Evolutionary conservation across 2,113 vertebrate species (phyloP).

Genomic region (Pteruthius melanotis): DNA sequence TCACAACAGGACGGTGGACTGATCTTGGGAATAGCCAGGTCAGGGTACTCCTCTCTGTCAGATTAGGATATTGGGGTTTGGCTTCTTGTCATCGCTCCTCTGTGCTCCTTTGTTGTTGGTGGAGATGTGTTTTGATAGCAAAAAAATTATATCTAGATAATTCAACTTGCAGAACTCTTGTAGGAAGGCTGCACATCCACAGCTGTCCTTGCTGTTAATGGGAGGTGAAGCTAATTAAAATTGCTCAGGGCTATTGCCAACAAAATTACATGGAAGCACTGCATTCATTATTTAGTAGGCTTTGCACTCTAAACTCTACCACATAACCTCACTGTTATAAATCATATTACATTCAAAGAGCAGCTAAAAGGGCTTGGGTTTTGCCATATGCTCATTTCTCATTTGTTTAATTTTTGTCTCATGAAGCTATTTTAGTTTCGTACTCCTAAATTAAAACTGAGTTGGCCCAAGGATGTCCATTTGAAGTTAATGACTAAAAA

Average conservation of each 20-base stretch:
- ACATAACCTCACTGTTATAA: neutral
- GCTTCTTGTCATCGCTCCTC: neutral
- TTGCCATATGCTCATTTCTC: constrained; percentile 16
- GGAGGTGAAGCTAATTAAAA: constrained; percentile 45
- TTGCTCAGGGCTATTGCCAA: constrained; percentile 1
- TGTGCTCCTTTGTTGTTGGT: neutral
- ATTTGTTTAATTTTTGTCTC: constrained; percentile 18
- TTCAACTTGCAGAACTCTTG: neutral
- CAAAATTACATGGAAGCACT: neutral
- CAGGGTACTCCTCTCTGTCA: neutral
- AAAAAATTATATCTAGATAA: neutral
- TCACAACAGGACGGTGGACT: neutral
- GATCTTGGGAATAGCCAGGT: neutral
- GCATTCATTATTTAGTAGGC: constrained; percentile 40
- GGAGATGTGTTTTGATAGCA: neutral
- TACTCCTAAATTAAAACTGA: constrained; percentile 25
- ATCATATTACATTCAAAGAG: neutral
- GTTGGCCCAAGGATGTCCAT: neutral
- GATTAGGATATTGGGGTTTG: neutral
- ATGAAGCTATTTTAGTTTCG: constrained; percentile 36
- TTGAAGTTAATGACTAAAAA: constrained; percentile 24
- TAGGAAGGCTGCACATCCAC: neutral
- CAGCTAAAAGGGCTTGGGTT: constrained; percentile 8
- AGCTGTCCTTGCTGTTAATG: neutral
- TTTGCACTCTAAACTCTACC: neutral